A percentile compares a stretch with the other conserved stretches of the same genome.
Conservation (phyloP, 2,888 invertebrate genomes). For the Tupiocoris notatus region DNA sequence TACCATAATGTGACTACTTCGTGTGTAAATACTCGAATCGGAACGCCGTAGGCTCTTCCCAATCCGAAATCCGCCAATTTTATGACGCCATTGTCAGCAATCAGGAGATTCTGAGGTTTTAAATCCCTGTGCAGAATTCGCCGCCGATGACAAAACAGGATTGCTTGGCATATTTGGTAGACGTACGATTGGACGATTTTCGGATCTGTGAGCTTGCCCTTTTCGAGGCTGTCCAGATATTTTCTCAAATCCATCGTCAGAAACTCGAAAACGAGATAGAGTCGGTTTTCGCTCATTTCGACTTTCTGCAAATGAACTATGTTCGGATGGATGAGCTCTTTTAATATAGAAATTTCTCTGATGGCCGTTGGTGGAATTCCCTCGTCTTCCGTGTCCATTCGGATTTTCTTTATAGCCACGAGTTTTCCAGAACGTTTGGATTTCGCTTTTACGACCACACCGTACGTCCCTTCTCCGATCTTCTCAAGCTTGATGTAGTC, state of each 20-base stretch:
- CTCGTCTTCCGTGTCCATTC: conserved; percentile 92
- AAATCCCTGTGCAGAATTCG: conserved; percentile 63
- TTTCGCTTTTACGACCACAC: conserved; percentile 96
- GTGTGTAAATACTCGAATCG: conserved; percentile 93
- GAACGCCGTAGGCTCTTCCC: conserved; percentile 87
- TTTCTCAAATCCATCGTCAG: conserved; percentile 95
- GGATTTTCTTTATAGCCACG: conserved; percentile 96
- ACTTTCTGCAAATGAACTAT: conserved; percentile 66
- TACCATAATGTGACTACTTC: conserved; percentile 98
- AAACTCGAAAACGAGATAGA: conserved; percentile 84
- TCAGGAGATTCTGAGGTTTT: conserved; percentile 92
- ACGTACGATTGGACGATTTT: conserved; percentile 55
- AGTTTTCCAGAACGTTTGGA: conserved; percentile 79
- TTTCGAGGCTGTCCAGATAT: conserved; percentile 66
- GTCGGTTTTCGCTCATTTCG: neutral
- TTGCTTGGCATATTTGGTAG: conserved; percentile 44
- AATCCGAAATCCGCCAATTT: conserved; percentile 97
- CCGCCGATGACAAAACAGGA: conserved; percentile 65
- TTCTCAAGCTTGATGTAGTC: conserved; percentile 63
- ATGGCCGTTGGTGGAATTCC: conserved; percentile 97
- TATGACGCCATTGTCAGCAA: conserved; percentile 73
- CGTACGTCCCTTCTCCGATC: conserved; percentile 98
- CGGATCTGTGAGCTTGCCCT: conserved; percentile 17
- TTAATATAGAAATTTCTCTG: conserved; percentile 90
- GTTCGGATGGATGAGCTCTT: conserved; percentile 84